phyloP scores from a whole-genome alignment of 2,113 vertebrate species.

The Perognathus longimembris region DNA sequence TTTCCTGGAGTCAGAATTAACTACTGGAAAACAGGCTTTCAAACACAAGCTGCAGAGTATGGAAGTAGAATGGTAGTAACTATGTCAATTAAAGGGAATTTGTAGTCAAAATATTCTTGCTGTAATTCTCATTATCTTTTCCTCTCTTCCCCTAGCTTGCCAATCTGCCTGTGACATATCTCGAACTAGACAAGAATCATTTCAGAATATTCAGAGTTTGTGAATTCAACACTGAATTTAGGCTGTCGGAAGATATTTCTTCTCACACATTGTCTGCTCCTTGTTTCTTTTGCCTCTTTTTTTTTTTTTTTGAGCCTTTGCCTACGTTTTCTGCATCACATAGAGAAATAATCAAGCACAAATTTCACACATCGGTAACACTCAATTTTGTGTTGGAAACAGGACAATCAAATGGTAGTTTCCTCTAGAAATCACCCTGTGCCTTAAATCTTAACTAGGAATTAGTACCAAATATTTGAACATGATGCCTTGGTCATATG shows the following conservation, averaged over 20 bases:
- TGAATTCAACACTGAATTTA: constrained; percentile 64
- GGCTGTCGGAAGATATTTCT: constrained; percentile 42
- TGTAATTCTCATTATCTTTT: constrained; percentile 77
- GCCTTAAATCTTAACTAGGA: not conserved
- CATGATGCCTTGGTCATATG: not conserved
- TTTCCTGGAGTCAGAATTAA: constrained; percentile 29
- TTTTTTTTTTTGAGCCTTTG: not conserved
- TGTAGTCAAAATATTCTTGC: constrained; percentile 65
- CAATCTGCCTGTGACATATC: constrained; percentile 54
- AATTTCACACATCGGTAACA: not conserved
- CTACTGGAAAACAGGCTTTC: constrained; percentile 9
- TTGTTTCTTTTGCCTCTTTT: not conserved
- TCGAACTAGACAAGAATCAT: constrained; percentile 44
- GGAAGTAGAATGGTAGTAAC: constrained; percentile 14
- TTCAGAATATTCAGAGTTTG: constrained; percentile 49
- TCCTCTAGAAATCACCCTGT: not conserved
- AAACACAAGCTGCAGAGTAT: constrained; percentile 9
- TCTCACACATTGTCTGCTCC: not conserved
- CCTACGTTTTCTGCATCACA: not conserved
- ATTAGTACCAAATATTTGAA: not conserved
- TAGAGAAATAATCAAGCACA: not conserved
- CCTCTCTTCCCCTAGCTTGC: constrained; percentile 56
- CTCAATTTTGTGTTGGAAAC: not conserved
- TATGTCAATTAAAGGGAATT: constrained; percentile 75
- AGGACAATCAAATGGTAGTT: not conserved